phyloP scores from a whole-genome alignment of 2,888 invertebrate species.

The Halocaridina rubra region DNA sequence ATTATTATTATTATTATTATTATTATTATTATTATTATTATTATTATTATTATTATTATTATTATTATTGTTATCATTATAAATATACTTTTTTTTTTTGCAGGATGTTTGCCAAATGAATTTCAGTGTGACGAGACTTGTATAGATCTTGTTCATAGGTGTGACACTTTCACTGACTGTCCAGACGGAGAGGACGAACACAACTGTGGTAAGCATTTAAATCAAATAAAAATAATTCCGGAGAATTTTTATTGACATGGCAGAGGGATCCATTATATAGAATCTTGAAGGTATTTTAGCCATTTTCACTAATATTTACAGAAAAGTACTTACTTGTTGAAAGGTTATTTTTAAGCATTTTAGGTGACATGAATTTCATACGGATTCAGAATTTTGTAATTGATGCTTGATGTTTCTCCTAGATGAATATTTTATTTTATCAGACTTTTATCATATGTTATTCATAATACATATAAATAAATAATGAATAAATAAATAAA shows the following conservation, averaged over 20 bases:
- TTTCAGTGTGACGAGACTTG: conserved; percentile 70
- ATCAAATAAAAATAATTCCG: neutral
- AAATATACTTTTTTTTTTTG: conserved; percentile 6
- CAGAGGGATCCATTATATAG: too few relatives aligned
- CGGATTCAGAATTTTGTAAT: neutral
- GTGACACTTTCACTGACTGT: conserved; percentile 69
- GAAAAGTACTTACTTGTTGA: neutral
- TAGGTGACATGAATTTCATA: neutral
- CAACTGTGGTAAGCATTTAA: conserved; percentile 68
- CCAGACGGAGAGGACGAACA: conserved; percentile 69
- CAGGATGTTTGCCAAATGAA: conserved; percentile 70
- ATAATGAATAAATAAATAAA: too few relatives aligned
- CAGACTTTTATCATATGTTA: too few relatives aligned
- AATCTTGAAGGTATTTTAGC: too few relatives aligned
- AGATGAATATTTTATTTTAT: too few relatives aligned
- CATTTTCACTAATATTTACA: neutral
- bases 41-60: too few relatives aligned
- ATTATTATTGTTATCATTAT: too few relatives aligned
- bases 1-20: neutral
- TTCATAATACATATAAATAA: too few relatives aligned
- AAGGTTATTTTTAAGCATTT: neutral
- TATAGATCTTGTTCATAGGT: conserved; percentile 69
- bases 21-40: too few relatives aligned
- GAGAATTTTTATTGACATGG: neutral
- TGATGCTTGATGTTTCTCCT: neutral